phyloP scores from a whole-genome alignment of 2,888 invertebrate species.

The Lasioglossum leucozonium region DNA sequence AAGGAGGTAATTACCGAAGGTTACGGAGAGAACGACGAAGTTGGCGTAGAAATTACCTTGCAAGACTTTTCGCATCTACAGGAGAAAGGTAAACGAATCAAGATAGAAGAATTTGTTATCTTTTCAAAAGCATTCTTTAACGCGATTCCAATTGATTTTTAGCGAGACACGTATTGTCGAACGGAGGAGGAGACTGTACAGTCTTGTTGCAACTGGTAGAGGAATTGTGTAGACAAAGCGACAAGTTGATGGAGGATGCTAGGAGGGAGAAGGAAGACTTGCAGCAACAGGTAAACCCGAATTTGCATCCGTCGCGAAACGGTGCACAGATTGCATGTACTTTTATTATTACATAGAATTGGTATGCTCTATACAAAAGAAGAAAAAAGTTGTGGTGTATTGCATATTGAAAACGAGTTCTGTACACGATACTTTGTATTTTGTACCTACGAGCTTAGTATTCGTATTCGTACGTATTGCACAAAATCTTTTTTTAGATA shows the following conservation, averaged over 20 bases:
- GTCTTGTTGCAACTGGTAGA: slow-evolving; percentile 87
- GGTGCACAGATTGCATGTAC: slow-evolving; percentile 63
- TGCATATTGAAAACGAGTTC: slow-evolving; percentile 65
- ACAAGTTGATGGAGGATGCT: slow-evolving; percentile 88
- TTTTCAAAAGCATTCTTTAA: background rate
- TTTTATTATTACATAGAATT: slow-evolving; percentile 64
- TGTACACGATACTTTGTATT: slow-evolving; percentile 55
- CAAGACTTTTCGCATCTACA: slow-evolving; percentile 81
- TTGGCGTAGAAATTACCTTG: slow-evolving; percentile 72
- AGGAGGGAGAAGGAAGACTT: slow-evolving; percentile 90
- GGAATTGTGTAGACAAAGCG: slow-evolving; percentile 87
- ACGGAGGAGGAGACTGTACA: slow-evolving; percentile 84
- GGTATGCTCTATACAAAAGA: slow-evolving; percentile 67
- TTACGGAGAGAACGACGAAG: slow-evolving; percentile 84
- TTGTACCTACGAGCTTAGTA: slow-evolving; percentile 53
- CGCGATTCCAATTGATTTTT: slow-evolving; percentile 39
- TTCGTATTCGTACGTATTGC: slow-evolving; percentile 31
- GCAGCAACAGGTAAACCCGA: slow-evolving; percentile 88
- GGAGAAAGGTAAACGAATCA: slow-evolving; percentile 79
- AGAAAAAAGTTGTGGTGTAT: slow-evolving; percentile 68
- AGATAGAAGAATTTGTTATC: background rate
- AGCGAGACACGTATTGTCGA: slow-evolving; percentile 84
- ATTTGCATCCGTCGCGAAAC: background rate
- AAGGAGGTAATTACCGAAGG: slow-evolving; percentile 86
- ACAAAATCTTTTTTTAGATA: slow-evolving; percentile 15